Evolutionary conservation across 2,888 invertebrate species (phyloP).

Genomic region (Ophioninae sp.): DNA sequence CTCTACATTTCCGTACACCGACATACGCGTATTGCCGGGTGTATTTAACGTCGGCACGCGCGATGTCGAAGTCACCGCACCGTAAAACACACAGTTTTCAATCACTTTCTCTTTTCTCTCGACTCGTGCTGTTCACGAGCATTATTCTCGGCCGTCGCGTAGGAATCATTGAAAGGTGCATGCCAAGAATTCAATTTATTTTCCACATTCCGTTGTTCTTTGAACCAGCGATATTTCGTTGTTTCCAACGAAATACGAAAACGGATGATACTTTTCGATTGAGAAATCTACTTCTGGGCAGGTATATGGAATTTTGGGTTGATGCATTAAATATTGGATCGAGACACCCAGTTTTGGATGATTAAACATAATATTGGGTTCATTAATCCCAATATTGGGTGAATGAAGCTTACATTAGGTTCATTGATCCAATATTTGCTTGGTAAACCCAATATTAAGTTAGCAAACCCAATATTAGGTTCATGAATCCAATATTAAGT

Average conservation of each 20-base stretch:
- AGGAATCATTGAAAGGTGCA: conserved; percentile 22
- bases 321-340: too few species aligned
- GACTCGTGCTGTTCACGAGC: conserved; percentile 23
- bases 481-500: too few species aligned
- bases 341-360: too few species aligned
- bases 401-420: too few species aligned
- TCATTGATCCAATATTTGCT: too few species aligned
- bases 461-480: too few species aligned
- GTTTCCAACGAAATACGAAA: background rate
- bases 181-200: conserved; percentile 44
- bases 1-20: conserved; percentile 60
- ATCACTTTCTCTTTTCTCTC: conserved; percentile 66
- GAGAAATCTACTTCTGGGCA: too few species aligned
- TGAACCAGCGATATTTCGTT: background rate
- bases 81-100: conserved; percentile 54
- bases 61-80: conserved; percentile 34
- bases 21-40: conserved; percentile 18
- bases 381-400: too few species aligned
- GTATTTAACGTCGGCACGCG: conserved; percentile 49
- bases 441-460: too few species aligned
- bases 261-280: background rate
- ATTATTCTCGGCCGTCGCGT: conserved; percentile 8
- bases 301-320: too few species aligned
- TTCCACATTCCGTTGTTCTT: conserved; percentile 50
- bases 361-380: too few species aligned